Evolutionary conservation across 2,797 vertebrate genomes (phyloP).

Genomic region (Arnoldichthys spilopterus): DNA sequence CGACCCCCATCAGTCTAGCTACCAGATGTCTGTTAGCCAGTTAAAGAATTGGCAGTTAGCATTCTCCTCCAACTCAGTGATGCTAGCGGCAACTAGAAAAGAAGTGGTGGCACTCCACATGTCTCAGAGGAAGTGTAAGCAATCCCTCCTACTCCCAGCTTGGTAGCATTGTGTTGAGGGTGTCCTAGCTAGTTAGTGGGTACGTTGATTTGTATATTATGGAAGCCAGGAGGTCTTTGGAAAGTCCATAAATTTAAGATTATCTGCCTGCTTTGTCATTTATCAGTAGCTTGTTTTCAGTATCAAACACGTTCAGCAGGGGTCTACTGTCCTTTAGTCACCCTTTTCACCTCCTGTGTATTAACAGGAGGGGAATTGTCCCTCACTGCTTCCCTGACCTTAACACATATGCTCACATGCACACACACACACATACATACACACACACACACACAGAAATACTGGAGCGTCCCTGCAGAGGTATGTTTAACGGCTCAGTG

Average conservation of each 20-base stretch:
- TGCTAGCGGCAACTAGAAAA: no score
- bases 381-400: background rate
- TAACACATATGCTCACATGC: constrained; percentile 22
- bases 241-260: background rate
- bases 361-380: background rate
- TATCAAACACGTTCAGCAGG: background rate
- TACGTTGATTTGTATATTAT: background rate
- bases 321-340: background rate
- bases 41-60: no score
- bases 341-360: background rate
- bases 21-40: no score
- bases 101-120: no score
- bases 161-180: no score
- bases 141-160: no score
- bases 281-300: background rate
- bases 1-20: no score
- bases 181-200: no score
- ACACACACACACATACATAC: constrained; percentile 56
- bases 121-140: no score
- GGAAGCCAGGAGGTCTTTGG: background rate
- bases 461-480: background rate
- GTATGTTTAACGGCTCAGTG: constrained; percentile 16
- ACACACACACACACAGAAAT: no score
- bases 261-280: background rate
- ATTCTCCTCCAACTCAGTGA: no score